Evolutionary conservation across 2,888 invertebrate species (phyloP).

Genomic region (Scotopteryx bipunctaria): DNA sequence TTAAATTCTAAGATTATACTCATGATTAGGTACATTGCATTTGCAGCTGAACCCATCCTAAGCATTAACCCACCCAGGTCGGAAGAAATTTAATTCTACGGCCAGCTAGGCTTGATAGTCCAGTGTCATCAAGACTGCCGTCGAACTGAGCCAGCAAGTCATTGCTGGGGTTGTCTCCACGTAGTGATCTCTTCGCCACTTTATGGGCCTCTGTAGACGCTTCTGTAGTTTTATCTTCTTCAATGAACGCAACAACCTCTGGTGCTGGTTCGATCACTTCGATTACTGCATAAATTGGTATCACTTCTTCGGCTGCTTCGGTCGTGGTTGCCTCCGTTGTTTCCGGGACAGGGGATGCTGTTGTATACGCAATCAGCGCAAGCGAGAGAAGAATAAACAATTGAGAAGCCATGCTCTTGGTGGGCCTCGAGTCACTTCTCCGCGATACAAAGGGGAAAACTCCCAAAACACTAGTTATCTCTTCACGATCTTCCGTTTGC

Average conservation of each 20-base stretch:
- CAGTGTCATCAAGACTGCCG: conserved; percentile 56
- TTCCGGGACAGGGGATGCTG: conserved; percentile 55
- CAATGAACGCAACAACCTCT: conserved; percentile 47
- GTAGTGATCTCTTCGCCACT: conserved; percentile 63
- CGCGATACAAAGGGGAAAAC: conserved; percentile 44
- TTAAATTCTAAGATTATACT: background rate
- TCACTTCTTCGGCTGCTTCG: conserved; percentile 43
- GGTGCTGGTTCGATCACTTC: conserved; percentile 62
- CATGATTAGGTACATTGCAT: conserved; percentile 14
- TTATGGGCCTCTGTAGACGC: conserved; percentile 53
- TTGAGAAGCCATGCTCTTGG: conserved; percentile 61
- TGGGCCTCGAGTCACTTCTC: conserved; percentile 61
- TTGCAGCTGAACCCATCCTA: background rate
- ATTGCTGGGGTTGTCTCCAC: conserved; percentile 64
- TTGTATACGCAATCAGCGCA: conserved; percentile 48
- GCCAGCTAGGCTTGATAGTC: conserved; percentile 58
- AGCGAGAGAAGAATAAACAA: conserved; percentile 60
- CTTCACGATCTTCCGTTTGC: conserved; percentile 40
- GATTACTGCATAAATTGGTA: conserved; percentile 51
- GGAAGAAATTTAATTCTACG: conserved; percentile 75
- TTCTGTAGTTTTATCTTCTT: conserved; percentile 46
- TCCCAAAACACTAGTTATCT: conserved; percentile 50
- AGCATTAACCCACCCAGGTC: conserved; percentile 65
- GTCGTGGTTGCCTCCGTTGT: conserved; percentile 46
- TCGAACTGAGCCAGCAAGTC: conserved; percentile 69